A percentile compares a stretch with the other conserved stretches of the same genome.
These are phyloP conservation scores for Drosophila vallismaia DNA, from an alignment of 2,888 invertebrate species.

Conservation along the genomic window DNA sequence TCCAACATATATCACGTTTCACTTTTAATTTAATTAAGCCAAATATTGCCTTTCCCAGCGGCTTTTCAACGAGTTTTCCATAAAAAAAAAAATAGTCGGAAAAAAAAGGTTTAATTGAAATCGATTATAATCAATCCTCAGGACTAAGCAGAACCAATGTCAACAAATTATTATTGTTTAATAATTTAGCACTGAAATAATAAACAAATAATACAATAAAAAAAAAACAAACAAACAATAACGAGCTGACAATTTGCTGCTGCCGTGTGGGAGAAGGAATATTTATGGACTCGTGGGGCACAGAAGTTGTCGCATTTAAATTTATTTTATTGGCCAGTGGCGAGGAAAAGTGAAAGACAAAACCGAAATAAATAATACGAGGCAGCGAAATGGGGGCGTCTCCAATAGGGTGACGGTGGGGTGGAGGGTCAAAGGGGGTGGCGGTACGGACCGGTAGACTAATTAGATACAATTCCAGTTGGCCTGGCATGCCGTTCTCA, in stretches of 20 bases:
- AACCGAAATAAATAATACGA: constrained; percentile 35
- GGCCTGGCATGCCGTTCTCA: constrained; percentile 62
- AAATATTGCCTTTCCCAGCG: neutral
- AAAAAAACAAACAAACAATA: constrained; percentile 53
- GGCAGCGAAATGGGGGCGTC: constrained; percentile 39
- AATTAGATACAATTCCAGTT: constrained; percentile 79
- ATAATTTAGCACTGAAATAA: constrained; percentile 29
- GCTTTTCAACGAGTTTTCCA: neutral
- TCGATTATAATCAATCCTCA: constrained; percentile 30
- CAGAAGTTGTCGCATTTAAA: constrained; percentile 58
- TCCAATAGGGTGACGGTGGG: constrained; percentile 13
- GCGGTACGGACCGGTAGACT: constrained; percentile 60
- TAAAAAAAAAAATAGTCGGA: constrained; percentile 1
- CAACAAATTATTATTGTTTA: constrained; percentile 40
- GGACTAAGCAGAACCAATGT: constrained; percentile 18
- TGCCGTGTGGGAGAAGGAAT: constrained; percentile 43
- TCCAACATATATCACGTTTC: neutral
- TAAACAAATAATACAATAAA: constrained; percentile 1
- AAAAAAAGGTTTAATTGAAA: constrained; percentile 23
- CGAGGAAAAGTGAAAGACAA: constrained; percentile 37
- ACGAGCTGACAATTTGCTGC: constrained; percentile 49
- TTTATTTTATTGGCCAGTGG: constrained; percentile 64
- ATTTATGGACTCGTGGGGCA: constrained; percentile 57
- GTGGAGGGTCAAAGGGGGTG: neutral
- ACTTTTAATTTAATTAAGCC: constrained; percentile 9